These are phyloP conservation scores for Aptenodytes patagonicus DNA, from an alignment of 2,113 vertebrate species.

Conservation along the genomic window DNA sequence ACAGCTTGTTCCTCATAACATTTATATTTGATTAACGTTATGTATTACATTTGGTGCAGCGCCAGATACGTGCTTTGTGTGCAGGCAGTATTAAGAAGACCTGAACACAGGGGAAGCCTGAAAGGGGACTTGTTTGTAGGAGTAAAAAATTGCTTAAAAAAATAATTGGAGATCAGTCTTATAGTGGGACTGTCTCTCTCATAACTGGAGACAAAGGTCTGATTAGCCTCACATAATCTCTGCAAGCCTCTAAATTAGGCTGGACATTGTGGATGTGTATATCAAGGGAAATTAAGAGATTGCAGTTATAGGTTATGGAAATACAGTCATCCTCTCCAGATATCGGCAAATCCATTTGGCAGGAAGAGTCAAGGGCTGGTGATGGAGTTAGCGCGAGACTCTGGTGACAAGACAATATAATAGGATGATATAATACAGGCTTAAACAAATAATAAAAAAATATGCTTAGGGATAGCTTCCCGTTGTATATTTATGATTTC, in stretches of 20 bases:
- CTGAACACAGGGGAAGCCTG: background rate
- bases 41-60: background rate
- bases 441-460: background rate
- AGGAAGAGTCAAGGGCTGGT: background rate
- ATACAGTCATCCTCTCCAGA: background rate
- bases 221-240: background rate
- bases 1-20: background rate
- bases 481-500: background rate
- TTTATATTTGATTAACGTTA: background rate
- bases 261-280: background rate
- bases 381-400: background rate
- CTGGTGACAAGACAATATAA: background rate
- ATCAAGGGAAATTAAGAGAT: background rate
- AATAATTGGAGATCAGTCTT: background rate
- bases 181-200: accelerated
- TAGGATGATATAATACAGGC: background rate
- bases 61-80: background rate
- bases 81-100: background rate
- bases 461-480: background rate
- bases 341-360: background rate
- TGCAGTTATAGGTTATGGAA: background rate
- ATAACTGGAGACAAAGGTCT: background rate
- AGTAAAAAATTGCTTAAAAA: background rate
- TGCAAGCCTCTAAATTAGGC: background rate
- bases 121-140: background rate